Conservation (phyloP, 2,888 invertebrate species). For the Melangyna quadrimaculata region DNA sequence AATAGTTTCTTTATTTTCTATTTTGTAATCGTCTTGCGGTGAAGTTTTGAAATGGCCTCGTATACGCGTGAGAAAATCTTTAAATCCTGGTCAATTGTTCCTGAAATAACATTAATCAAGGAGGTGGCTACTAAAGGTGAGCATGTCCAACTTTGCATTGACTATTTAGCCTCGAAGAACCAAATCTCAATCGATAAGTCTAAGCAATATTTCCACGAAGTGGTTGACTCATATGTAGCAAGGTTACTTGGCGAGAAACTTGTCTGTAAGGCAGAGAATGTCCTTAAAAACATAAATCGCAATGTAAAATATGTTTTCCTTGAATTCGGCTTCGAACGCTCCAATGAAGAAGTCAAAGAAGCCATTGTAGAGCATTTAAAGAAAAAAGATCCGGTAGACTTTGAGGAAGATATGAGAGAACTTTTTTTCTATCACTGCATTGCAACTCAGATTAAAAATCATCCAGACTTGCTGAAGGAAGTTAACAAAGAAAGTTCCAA, state of each 20-base stretch:
- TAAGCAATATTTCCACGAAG: conserved; percentile 77
- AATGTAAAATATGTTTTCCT: conserved; percentile 78
- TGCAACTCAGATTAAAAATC: conserved; percentile 75
- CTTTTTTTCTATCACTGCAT: conserved; percentile 78
- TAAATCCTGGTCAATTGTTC: conserved; percentile 78
- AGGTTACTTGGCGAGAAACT: conserved; percentile 78
- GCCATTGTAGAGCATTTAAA: conserved; percentile 86
- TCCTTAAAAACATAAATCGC: conserved; percentile 77
- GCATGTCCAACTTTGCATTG: conserved; percentile 78
- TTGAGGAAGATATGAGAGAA: conserved; percentile 75
- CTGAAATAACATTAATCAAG: conserved; percentile 78
- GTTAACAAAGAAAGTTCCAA: conserved; percentile 72
- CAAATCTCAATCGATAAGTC: conserved; percentile 75
- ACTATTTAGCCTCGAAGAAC: conserved; percentile 76
- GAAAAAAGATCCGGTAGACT: conserved; percentile 80
- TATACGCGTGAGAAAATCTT: conserved; percentile 77
- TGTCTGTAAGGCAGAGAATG: conserved; percentile 78
- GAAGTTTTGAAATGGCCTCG: conserved; percentile 40
- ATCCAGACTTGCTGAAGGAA: conserved; percentile 67
- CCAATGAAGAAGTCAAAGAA: conserved; percentile 83
- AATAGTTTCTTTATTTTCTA: conserved; percentile 40
- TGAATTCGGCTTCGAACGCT: conserved; percentile 84
- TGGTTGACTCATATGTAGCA: conserved; percentile 78
- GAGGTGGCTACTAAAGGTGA: conserved; percentile 81
- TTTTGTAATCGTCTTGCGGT: neutral